phyloP scores from a whole-genome alignment of 92 coral and sea anemone genomes.

The Isaurus tuberculatus region DNA sequence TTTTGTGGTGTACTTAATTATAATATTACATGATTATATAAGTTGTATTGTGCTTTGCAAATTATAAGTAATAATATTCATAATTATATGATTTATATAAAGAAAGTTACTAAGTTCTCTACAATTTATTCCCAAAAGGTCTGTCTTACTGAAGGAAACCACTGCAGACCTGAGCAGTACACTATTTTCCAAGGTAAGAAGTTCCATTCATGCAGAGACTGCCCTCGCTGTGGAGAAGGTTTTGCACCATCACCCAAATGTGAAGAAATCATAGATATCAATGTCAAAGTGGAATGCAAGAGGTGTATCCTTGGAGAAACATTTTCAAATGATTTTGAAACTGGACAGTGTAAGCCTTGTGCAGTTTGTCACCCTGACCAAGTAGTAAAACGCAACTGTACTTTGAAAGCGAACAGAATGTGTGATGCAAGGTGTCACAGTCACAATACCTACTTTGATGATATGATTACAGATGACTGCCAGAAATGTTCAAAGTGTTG shows the following conservation, averaged over 20 bases:
- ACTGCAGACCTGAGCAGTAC: constrained; percentile 22
- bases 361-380: constrained; percentile 66
- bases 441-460: constrained; percentile 62
- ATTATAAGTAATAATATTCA: no score
- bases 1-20: no score
- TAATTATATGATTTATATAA: background rate
- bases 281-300: constrained; percentile 35
- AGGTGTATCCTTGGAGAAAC: constrained; percentile 61
- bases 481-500: constrained; percentile 80
- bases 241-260: constrained; percentile 57
- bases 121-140: constrained; percentile 5
- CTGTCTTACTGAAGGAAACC: background rate
- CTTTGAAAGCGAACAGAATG: constrained; percentile 33
- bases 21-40: no score
- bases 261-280: constrained; percentile 41
- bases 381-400: constrained; percentile 57
- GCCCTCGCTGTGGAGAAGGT: constrained; percentile 59
- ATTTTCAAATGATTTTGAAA: constrained; percentile 52
- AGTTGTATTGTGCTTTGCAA: no score
- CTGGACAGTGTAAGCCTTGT: constrained; percentile 60
- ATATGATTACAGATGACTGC: constrained; percentile 34
- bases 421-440: constrained; percentile 71
- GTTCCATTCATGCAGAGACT: constrained; percentile 38
- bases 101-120: background rate
- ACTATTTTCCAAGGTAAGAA: background rate